Percentiles rank a stretch among this genome's conserved stretches.
Conservation (phyloP, 2,113 vertebrate genomes). For the Halichoerus grypus region DNA sequence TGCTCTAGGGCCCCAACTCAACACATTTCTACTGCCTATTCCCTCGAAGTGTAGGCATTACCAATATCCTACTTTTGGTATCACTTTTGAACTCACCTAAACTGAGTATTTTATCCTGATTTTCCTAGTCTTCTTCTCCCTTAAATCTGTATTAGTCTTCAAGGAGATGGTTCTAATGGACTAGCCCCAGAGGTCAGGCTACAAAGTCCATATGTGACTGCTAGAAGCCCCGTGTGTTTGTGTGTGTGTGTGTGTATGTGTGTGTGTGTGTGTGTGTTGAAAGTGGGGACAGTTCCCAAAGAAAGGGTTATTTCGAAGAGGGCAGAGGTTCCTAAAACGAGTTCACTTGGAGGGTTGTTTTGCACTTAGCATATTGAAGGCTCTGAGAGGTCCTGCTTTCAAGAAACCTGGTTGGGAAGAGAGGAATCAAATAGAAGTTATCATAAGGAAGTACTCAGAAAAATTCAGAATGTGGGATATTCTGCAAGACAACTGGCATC, state of each 20-base stretch:
- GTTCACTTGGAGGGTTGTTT: background rate
- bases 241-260: background rate
- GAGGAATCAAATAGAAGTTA: background rate
- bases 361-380: background rate
- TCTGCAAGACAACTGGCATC: background rate
- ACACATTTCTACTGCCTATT: background rate
- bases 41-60: background rate
- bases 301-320: background rate
- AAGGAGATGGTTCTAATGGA: background rate
- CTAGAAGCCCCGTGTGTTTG: background rate
- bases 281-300: background rate
- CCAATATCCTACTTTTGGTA: background rate
- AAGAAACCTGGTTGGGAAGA: constrained; percentile 33
- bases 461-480: background rate
- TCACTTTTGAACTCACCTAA: background rate
- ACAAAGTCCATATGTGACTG: background rate
- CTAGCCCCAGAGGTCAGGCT: background rate
- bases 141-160: background rate
- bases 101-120: background rate
- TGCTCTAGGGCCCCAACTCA: background rate
- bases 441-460: background rate
- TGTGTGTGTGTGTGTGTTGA: background rate
- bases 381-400: background rate
- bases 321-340: background rate
- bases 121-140: background rate